phyloP scores from a whole-genome alignment of 2,888 invertebrate species.

The Epiblema foenella region DNA sequence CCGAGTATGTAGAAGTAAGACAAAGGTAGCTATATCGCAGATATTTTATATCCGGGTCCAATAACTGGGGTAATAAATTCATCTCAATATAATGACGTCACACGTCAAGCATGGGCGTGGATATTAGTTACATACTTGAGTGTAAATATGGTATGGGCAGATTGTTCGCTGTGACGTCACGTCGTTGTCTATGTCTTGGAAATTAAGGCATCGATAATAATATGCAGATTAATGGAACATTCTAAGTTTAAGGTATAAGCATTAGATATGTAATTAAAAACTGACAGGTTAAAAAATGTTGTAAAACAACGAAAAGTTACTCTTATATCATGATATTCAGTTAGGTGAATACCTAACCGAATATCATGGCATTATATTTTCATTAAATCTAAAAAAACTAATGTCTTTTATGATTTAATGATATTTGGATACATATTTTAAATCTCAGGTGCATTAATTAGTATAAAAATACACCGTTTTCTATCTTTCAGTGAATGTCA shows the following conservation, averaged over 20 bases:
- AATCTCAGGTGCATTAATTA: too few species aligned
- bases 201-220: not conserved
- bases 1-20: not conserved
- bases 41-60: not conserved
- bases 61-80: slow-evolving; percentile 33
- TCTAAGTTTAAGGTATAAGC: not conserved
- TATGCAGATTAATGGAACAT: not conserved
- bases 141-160: slow-evolving; percentile 29
- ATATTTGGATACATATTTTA: too few species aligned
- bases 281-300: not conserved
- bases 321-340: too few species aligned
- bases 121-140: slow-evolving; percentile 25
- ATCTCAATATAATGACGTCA: slow-evolving; percentile 41
- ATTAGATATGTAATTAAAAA: not conserved
- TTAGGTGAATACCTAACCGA: too few species aligned
- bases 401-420: too few species aligned
- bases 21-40: not conserved
- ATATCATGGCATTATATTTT: too few species aligned
- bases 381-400: too few species aligned
- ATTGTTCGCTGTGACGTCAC: slow-evolving; percentile 32
- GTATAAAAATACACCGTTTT: too few species aligned
- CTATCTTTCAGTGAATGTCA: too few species aligned
- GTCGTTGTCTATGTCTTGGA: not conserved
- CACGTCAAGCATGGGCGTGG: slow-evolving; percentile 18
- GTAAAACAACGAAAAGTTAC: not conserved